Evolutionary conservation across 2,113 vertebrate species (phyloP), one percentile per base, ranked within the genome.

Genomic region (Leptodactylus fuscus): DNA sequence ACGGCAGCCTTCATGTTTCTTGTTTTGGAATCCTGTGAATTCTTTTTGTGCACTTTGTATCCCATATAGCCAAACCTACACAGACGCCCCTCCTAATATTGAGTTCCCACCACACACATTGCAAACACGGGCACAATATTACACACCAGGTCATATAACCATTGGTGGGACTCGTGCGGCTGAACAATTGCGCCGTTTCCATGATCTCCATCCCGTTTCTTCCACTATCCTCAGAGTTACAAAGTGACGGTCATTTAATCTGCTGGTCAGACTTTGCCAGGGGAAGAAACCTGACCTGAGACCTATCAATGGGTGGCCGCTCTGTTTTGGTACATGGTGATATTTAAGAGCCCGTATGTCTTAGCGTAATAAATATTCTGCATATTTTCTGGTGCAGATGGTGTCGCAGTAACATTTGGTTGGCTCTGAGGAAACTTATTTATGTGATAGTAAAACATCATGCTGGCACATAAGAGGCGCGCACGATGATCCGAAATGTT

Each of bases 341-440:
- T 58, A 73, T 83, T 73, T 58, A 41, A 74, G 51, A 58, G 36
- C 34, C 27, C 36, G 38, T 55, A 73, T 82, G 48, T 71, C 27
- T 82, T 55, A 58, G 29, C 34, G 24, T 73, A 73, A 82, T 49
- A 82, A 82, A 83, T 83, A 83, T 60, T 74, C 46, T 55, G 34
- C 46, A 70, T 49, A 46, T 44, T 74, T 83, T 16, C 51, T 55
- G 27, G 34, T 73, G 49, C 69, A 82, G 81, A 82, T 82, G 29
- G 29, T 71, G 34, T 82, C 24, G 34, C 65, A 38, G 65, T 34
- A 73, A 71, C 48, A 70, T 82, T 38, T 82, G 8, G 48, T 11
- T 51, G 46, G 29, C 62, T 70, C 62, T 24, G 36, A 49, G 29
- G 32, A 82, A 55, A 32, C 20, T 82, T 36, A 51, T 20, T 70